phyloP scores from a whole-genome alignment of 2,797 vertebrate genomes.

The Gallirallus australis region DNA sequence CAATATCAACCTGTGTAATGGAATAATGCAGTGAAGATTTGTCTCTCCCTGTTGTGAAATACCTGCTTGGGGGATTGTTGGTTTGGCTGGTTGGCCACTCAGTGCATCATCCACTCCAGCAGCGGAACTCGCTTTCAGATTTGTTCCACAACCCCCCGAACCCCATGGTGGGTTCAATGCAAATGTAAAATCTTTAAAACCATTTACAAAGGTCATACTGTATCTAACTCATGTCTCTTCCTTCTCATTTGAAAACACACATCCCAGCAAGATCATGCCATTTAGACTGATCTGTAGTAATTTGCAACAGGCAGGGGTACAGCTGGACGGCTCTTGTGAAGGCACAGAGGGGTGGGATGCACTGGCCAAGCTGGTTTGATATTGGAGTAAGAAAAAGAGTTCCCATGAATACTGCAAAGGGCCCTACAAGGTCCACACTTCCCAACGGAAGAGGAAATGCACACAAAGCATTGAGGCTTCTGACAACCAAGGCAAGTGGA shows the following conservation, averaged over 20 bases:
- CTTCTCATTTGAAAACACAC: neutral
- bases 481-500: neutral
- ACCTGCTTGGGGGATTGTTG: neutral
- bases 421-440: neutral
- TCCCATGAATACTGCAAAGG: neutral
- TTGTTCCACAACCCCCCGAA: neutral
- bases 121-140: neutral
- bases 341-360: neutral
- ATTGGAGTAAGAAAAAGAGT: neutral
- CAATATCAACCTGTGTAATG: neutral
- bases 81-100: neutral
- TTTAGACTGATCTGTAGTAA: neutral
- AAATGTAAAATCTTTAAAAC: neutral
- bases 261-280: neutral
- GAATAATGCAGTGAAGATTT: neutral
- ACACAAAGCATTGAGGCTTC: neutral
- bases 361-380: neutral
- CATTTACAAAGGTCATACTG: neutral
- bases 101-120: neutral
- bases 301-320: neutral
- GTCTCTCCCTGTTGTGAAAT: neutral
- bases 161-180: neutral
- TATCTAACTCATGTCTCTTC: neutral
- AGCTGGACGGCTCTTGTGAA: neutral
- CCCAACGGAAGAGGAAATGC: neutral